Percentiles rank a stretch among this genome's conserved stretches.
phyloP scores from a whole-genome alignment of 2,113 vertebrate genomes.

The Psophia crepitans region DNA sequence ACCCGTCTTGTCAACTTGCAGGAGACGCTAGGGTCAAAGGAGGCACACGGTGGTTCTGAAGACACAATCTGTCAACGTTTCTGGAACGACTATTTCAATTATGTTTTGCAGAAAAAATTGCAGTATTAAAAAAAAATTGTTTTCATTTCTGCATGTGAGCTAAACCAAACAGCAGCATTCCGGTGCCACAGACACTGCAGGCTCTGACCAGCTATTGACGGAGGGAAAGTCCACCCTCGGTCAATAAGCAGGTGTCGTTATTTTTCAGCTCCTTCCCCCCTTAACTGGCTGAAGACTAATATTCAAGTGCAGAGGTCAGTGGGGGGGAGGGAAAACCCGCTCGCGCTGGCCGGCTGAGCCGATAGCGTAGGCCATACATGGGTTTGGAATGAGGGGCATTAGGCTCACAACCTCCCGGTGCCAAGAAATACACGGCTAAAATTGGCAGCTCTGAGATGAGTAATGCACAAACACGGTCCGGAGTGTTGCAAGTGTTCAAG shows the following conservation, averaged over 20 bases:
- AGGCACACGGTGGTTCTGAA: neutral
- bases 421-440: constrained; percentile 69
- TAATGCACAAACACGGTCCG: constrained; percentile 37
- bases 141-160: neutral
- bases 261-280: neutral
- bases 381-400: constrained; percentile 67
- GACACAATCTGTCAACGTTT: neutral
- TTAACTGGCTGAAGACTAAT: constrained; percentile 25
- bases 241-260: neutral
- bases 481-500: neutral
- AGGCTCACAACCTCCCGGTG: neutral
- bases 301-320: neutral
- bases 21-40: neutral
- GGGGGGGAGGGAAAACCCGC: accelerated
- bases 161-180: neutral
- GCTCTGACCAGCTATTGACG: neutral
- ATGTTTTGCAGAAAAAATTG: neutral
- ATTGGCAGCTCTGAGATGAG: constrained; percentile 55
- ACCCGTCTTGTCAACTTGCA: neutral
- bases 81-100: neutral
- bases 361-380: constrained; percentile 68
- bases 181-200: neutral
- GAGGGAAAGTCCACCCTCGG: neutral
- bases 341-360: neutral
- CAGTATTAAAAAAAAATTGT: neutral